Conservation (phyloP, 2,797 vertebrate genomes). For the Coccyzus lansbergi region DNA sequence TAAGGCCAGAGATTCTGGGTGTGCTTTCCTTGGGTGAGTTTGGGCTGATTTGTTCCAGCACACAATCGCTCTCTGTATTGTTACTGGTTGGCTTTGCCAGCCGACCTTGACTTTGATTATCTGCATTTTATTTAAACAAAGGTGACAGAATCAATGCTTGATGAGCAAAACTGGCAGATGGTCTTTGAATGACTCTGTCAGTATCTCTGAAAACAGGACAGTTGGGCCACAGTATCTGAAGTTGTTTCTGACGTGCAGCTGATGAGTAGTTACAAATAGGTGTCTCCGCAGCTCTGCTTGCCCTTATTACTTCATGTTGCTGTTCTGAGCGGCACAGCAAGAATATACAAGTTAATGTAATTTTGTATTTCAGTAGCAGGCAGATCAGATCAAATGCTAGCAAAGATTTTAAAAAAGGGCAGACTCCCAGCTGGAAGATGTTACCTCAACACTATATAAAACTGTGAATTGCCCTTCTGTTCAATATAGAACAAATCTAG, state of each 20-base stretch:
- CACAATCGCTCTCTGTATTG: not conserved
- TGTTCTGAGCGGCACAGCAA: not conserved
- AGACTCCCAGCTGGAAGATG: not conserved
- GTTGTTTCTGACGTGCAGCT: not conserved
- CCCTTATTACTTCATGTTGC: not conserved
- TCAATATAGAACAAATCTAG: not conserved
- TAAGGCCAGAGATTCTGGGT: not conserved
- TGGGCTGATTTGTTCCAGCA: not conserved
- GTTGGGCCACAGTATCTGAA: not conserved
- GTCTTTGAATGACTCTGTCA: not conserved
- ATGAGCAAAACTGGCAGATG: not conserved
- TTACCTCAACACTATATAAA: not conserved
- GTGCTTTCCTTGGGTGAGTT: not conserved
- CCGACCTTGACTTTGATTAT: not conserved
- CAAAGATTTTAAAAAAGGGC: not conserved
- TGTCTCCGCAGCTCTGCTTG: not conserved
- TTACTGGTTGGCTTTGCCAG: not conserved
- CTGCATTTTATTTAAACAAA: not conserved
- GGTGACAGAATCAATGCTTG: not conserved
- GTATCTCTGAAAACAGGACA: not conserved
- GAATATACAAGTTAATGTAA: not conserved
- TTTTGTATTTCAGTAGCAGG: not conserved
- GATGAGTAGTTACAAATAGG: not conserved
- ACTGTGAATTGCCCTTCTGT: not conserved
- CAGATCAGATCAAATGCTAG: not conserved